Base-by-base conservation (phyloP, 2,113 vertebrate species). In the Aegotheles bennettii region DNA sequence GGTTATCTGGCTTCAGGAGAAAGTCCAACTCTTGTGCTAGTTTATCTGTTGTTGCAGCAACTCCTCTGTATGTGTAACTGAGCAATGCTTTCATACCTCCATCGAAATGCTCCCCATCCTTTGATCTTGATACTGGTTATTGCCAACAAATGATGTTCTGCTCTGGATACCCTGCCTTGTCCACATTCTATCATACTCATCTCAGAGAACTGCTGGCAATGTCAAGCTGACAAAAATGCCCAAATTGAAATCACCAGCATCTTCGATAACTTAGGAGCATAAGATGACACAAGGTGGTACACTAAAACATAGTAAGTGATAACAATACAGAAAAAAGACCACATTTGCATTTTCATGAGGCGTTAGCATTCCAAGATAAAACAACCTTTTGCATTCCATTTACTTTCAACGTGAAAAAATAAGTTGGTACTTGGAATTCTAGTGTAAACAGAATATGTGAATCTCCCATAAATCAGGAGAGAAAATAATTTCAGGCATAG, bases 401-500 rank as follows among this genome's bases (percentile, higher is more conserved):
- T 75, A 6, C 13, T 87, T 76, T 76, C 38, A 83, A 69, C 0
- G 1, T 17, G 17, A 73, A 89, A 90, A 59, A 38, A 24, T 13
- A 65, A 70, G 10, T n/a, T 36, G 23, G 11, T 54, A 23, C 43
- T 92, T 86, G 43, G 16, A 89, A 85, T 57, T 67, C 29, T 25
- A 69, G 3, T 19, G 11, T 28, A 57, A 82, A 82, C 61, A 82
- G 33, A 79, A 70, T 93, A 92, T 51, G 24, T 24, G 28, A 67
- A 59, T 63, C 13, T 65, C 35, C 40, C 47, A 45, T 40, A 91
- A 85, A 75, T 87, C 68, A 74, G 38, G 92, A 67, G 6, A 33
- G 38, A 87, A 95, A 87, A 69, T 84, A 94, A 86, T 93, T 88
- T 70, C 67, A 77, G 83, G 50, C 54, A 83, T 76, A 38, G n/a